Base-by-base conservation (phyloP, 2,113 vertebrate species). In the Rhadina sibilatrix region DNA sequence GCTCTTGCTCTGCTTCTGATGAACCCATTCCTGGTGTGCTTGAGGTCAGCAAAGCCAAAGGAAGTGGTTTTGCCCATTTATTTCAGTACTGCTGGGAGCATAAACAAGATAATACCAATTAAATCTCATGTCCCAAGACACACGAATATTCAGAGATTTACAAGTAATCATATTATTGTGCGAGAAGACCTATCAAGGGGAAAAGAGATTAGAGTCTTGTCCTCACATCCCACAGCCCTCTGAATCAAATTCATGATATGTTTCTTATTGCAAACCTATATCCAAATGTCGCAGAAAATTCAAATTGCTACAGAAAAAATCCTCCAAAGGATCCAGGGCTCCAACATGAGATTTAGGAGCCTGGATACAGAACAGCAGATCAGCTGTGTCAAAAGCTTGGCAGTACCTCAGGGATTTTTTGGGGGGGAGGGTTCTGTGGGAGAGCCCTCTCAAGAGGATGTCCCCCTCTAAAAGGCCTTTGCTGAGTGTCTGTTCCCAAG, bases 11-110 rank as follows among this genome's bases (percentile, higher is more conserved):
- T 12, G 17, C 86, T 96, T 93, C 88, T 96, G 85, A 59, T 54
- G 12, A 94, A 52, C 74, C 71, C 64, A 49, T 60, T 97, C 76
- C 56, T 78, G 28, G n/a, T 66, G 84, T 79, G 74, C 46, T 24
- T 80, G 35, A 64, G 70, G 63, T 95, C 72, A 92, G 83, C 20
- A 8, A 87, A 93, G 83, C 69, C 8, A 3, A 78, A 87, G 92
- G 92, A 97, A 95, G 92, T 89, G 94, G 92, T 83, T 89, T 95
- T 90, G 74, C 86, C 92, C 72, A 49, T 83, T 89, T 71, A 89
- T 71, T 89, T 75, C 88, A 60, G 72, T 56, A 38, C 65, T 7
- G 6, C 74, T 90, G 83, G 69, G 88, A 95, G 87, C 28, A 35
- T 27, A 83, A 56, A 59, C 0, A 33, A 93, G 49, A 89, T 71